Conservation (phyloP, 2,888 invertebrate genomes). For the Bibio marci region DNA sequence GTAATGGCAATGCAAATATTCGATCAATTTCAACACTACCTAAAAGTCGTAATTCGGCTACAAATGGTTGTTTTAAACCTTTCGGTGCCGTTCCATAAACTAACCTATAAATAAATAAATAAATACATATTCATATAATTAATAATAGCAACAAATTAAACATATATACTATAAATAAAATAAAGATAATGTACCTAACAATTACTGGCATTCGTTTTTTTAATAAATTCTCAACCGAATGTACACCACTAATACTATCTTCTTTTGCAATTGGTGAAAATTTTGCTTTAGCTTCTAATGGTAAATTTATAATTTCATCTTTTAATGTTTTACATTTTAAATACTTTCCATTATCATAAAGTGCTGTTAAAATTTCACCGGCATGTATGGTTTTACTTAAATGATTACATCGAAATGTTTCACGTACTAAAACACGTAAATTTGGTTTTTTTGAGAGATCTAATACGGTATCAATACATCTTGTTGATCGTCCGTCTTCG, state of each 20-base stretch:
- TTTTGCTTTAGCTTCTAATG: conserved; percentile 74
- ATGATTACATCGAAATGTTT: conserved; percentile 29
- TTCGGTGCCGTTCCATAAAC: conserved; percentile 81
- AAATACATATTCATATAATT: background rate
- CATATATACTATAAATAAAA: background rate
- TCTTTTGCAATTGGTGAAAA: conserved; percentile 86
- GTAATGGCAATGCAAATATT: conserved; percentile 66
- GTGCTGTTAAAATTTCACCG: conserved; percentile 68
- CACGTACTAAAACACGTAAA: conserved; percentile 27
- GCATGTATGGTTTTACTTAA: conserved; percentile 47
- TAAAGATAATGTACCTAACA: conserved; percentile 39
- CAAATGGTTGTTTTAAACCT: conserved; percentile 67
- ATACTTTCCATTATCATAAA: conserved; percentile 57
- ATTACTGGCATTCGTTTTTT: conserved; percentile 83
- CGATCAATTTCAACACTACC: conserved; percentile 71
- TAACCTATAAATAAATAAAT: conserved; percentile 28
- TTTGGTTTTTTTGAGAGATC: conserved; percentile 60
- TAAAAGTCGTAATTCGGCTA: conserved; percentile 66
- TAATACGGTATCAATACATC: conserved; percentile 74
- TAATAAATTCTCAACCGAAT: conserved; percentile 73
- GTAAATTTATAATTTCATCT: conserved; percentile 67
- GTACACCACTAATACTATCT: conserved; percentile 88
- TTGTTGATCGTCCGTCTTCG: conserved; percentile 81
- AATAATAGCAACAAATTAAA: background rate
- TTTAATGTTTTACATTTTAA: conserved; percentile 73